Base-by-base conservation (phyloP, 2,797 vertebrate species). In the Phylloscopus collybita region DNA sequence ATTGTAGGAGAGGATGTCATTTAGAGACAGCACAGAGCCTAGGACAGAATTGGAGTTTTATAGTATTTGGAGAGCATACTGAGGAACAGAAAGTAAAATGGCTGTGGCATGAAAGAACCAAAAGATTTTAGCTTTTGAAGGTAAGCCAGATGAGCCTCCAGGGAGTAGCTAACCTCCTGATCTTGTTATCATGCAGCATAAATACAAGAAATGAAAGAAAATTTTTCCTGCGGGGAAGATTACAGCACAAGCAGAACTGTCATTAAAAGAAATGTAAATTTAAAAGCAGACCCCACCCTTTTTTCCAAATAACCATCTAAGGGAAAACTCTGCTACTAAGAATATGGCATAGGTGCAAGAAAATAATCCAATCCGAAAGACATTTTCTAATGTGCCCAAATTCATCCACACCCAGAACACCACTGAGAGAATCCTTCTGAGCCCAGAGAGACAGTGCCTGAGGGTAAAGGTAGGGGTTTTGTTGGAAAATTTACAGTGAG, bases 91-190 rank as follows among this genome's bases (percentile, higher is more conserved):
- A 78, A 71, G 16, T 60, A 66, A 90, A 90, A 75, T 74, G 49
- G 13, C 78, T 83, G 32, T 53, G 34, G 66, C 60, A 25, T 74
- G 38, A 89, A 76, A 92, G 81, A 80, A 57, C 2, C 11, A 45
- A 49, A 87, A 92, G 13, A 44, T 1, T 66, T 27, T 36, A 69
- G 51, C 60, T 95, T 95, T 86, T 91, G 89, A 93, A 95, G 64
- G 45, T 92, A 90, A 95, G 59, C 89, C 93, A 96, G 84, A 72
- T 88, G 85, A 93, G 76, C 75, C 86, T 97, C 18, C 69, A 89
- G 94, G 82, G 67, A 94, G 49, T 21, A 86, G 76, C 83, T 95
- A 88, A 95, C 87, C 82, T 96, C 78, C 88, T 96, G 80, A 91
- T 96, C 86, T 94, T 93, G 57, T 92, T 96, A 93, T 75, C 54